phyloP scores from a whole-genome alignment of 2,113 vertebrate species.

The Aramus guarauna region DNA sequence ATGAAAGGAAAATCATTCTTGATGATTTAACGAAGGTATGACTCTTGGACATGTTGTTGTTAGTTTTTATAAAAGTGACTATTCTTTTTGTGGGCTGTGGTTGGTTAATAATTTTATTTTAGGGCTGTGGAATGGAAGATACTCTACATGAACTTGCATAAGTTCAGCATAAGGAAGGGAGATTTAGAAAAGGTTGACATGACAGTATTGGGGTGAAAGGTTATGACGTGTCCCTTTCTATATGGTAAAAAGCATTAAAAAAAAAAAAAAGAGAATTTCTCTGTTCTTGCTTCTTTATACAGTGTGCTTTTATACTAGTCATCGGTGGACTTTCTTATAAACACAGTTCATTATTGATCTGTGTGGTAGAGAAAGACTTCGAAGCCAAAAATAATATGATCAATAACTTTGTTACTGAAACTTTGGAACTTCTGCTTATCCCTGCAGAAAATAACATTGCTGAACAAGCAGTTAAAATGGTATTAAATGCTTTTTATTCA shows the following conservation, averaged over 20 bases:
- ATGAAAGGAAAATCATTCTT: constrained; percentile 83
- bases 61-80: not conserved
- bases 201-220: not conserved
- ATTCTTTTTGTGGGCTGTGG: not conserved
- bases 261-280: not conserved
- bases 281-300: not conserved
- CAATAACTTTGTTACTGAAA: not conserved
- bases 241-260: not conserved
- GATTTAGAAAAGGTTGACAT: not conserved
- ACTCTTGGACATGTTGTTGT: not conserved
- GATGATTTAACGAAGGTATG: constrained; percentile 85
- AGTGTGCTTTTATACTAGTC: not conserved
- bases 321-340: not conserved
- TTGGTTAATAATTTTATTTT: not conserved
- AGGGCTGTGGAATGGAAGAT: not conserved
- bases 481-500: not conserved
- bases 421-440: not conserved
- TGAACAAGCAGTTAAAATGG: not conserved
- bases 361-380: not conserved
- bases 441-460: not conserved
- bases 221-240: not conserved
- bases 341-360: not conserved
- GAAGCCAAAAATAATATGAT: not conserved
- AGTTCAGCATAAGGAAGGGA: not conserved
- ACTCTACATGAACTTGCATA: not conserved